Base-by-base conservation (phyloP, 2,113 vertebrate genomes). In the Sarotherodon lohbergeri region DNA sequence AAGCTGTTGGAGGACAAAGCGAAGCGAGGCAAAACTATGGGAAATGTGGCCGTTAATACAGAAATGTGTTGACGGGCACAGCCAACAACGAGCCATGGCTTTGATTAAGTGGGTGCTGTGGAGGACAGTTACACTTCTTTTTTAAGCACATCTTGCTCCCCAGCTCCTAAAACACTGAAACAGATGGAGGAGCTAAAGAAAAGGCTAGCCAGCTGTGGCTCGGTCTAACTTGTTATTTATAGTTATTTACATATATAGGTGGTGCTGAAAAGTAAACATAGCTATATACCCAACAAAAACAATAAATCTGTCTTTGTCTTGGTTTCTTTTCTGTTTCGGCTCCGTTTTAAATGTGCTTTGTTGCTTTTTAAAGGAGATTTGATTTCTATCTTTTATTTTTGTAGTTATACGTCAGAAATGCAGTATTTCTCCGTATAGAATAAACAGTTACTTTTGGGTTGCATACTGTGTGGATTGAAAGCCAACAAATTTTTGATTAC, bases 1-100 rank as follows among this genome's bases (percentile, higher is more conserved):
- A 7, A 54, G 54, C 24, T n/a, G 46, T 3, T 27, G 27, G 61
- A 22, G 78, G 90, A 92, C 91, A 92, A 93, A 91, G 91, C 81
- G 22, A 81, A 32, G 34, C 73, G 84, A 82, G 8, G 22, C 68
- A 73, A 73, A 73, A 39, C 19, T 68, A 68, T 6, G 63, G 19
- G 34, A 22, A 68, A 68, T 39, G 19, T 39, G 61, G 19, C 11
- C 63, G 4, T 68, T 8, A 13, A 39, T 39, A 68, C 19, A 22
- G 59, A 88, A 43, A 52, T 36, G 63, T 78, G 11, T 80, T 34
- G n/a, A 22, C 55, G 29, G 54, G 54, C 57, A 80, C 39, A 63
- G 32, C 61, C 32, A 66, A 66, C 61, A 66, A 50, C 16, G 71
- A 19, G 71, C 9, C 43, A 50, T n/a, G 71, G 46, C 73, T 50